phyloP scores from a whole-genome alignment of 2,888 invertebrate species.

The Hedya salicella region DNA sequence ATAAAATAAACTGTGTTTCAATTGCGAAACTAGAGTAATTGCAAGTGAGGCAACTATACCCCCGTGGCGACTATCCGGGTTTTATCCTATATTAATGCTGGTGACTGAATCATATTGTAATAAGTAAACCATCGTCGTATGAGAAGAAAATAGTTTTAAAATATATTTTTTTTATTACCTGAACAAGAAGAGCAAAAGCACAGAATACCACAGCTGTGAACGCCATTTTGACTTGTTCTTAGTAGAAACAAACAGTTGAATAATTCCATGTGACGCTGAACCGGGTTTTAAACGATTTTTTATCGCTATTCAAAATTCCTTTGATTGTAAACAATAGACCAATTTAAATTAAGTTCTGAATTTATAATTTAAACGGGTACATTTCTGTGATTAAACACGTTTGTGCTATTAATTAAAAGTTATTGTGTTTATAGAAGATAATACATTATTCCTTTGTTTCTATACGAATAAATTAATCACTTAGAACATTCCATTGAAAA shows the following conservation, averaged over 20 bases:
- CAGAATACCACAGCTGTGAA: constrained; percentile 35
- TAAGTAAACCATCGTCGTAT: too few species aligned
- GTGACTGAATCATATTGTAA: too few species aligned
- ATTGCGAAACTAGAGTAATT: too few species aligned
- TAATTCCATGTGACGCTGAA: background rate
- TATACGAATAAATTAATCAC: background rate
- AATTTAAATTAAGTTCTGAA: too few species aligned
- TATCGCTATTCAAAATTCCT: constrained; percentile 8
- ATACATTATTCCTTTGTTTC: background rate
- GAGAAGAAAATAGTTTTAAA: background rate
- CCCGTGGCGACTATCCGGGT: too few species aligned
- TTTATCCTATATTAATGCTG: too few species aligned
- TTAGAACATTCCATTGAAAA: background rate
- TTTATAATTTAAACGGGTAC: background rate
- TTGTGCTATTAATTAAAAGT: background rate
- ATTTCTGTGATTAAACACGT: background rate
- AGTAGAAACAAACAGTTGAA: constrained; percentile 13
- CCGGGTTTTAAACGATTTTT: constrained; percentile 1
- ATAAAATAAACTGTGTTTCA: too few species aligned
- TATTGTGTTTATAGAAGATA: too few species aligned
- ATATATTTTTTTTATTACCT: constrained; percentile 3
- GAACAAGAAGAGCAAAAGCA: constrained; percentile 39
- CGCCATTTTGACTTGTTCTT: constrained; percentile 22
- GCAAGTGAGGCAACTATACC: too few species aligned
- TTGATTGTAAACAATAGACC: background rate